A percentile compares a stretch with the other conserved stretches of the same genome.
These are phyloP conservation scores for Emesis furor DNA, from an alignment of 2,888 invertebrate genomes.

Conservation along the genomic window DNA sequence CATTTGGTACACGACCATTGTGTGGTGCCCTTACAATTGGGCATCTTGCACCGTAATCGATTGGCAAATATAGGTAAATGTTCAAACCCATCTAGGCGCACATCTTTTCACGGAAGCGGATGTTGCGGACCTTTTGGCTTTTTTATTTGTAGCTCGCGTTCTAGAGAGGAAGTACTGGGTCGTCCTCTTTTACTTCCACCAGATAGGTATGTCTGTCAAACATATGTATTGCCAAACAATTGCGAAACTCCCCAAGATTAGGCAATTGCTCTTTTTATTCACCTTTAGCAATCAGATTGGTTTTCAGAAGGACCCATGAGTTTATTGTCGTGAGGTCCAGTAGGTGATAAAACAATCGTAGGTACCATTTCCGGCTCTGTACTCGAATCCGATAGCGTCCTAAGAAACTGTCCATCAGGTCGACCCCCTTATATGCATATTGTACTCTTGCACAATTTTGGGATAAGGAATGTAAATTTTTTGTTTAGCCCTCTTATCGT, in stretches of 20 bases:
- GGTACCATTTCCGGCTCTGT: conserved; percentile 62
- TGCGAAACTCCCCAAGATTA: conserved; percentile 54
- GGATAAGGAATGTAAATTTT: conserved; percentile 67
- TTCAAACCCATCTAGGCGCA: conserved; percentile 75
- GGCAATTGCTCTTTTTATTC: conserved; percentile 48
- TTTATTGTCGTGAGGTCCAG: conserved; percentile 59
- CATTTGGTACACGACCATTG: conserved; percentile 74
- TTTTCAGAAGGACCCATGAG: conserved; percentile 56
- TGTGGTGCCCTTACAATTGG: conserved; percentile 72
- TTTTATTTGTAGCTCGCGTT: conserved; percentile 71
- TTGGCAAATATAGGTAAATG: conserved; percentile 76
- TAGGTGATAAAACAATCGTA: conserved; percentile 60
- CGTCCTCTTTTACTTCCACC: conserved; percentile 67
- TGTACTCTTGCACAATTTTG: conserved; percentile 53
- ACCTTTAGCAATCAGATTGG: conserved; percentile 49
- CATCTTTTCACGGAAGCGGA: conserved; percentile 75
- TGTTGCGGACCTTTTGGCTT: conserved; percentile 70
- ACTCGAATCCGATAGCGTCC: conserved; percentile 62
- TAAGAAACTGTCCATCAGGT: conserved; percentile 65
- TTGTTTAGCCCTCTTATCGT: conserved; percentile 72
- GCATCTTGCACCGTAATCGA: too few relatives aligned
- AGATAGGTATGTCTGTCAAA: too few relatives aligned
- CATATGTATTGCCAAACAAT: conserved; percentile 52
- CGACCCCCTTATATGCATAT: conserved; percentile 65
- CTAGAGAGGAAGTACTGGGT: conserved; percentile 65